Evolutionary conservation across 1,140 invertebrate genomes (phyloP).

Genomic region (Globodera ellingtonae): DNA sequence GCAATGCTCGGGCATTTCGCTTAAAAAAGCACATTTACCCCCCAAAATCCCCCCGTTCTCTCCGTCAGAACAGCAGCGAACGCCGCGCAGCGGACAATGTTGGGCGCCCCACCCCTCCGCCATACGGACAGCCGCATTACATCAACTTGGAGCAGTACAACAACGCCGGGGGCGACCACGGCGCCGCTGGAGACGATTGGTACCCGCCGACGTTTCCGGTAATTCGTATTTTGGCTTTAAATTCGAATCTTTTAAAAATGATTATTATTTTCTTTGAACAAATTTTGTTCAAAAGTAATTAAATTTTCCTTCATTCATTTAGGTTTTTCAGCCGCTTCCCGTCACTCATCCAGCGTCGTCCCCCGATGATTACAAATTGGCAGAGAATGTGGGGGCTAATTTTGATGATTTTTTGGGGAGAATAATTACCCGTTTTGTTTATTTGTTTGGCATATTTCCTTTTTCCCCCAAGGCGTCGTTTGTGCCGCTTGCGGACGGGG

Average conservation of each 20-base stretch:
- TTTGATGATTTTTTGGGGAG: not conserved
- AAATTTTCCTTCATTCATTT: not conserved
- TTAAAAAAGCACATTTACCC: too few relatives aligned
- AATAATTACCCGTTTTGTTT: not conserved
- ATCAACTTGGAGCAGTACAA: slow-evolving; percentile 12
- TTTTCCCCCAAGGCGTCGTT: not conserved
- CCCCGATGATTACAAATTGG: not conserved
- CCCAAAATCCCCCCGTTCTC: not conserved
- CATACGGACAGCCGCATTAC: slow-evolving; percentile 5
- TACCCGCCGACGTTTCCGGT: not conserved
- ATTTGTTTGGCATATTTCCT: not conserved
- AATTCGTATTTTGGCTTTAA: not conserved
- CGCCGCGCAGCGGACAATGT: not conserved
- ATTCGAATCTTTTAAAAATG: too few relatives aligned
- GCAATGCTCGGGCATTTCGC: too few relatives aligned
- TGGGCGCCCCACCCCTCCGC: not conserved
- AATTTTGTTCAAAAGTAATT: too few relatives aligned
- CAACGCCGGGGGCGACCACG: too few relatives aligned
- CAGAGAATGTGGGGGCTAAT: too few relatives aligned
- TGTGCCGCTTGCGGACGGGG: slow-evolving; percentile 1
- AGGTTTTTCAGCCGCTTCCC: not conserved
- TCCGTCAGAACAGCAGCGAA: slow-evolving; percentile 6
- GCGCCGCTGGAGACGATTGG: not conserved
- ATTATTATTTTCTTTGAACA: too few relatives aligned
- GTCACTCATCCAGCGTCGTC: not conserved